Evolutionary conservation across 2,797 vertebrate species (phyloP).

Genomic region (Geotrypetes seraphini): DNA sequence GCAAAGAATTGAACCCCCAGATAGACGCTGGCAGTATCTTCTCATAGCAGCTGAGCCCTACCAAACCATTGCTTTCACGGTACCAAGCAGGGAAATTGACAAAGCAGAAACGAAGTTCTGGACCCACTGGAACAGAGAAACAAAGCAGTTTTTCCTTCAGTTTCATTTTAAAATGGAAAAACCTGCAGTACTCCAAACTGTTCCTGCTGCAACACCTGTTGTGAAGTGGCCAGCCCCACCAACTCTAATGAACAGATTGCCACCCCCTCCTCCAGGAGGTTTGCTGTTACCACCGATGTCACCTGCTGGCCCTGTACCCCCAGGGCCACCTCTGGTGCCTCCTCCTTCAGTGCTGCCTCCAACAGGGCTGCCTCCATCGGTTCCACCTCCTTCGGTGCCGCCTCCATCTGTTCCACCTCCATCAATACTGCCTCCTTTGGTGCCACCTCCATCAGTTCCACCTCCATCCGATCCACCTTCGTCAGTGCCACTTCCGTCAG

Average conservation of each 20-base stretch:
- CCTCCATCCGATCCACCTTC: slow-evolving; percentile 25
- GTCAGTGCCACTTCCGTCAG: slow-evolving; percentile 16
- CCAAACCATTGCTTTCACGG: slow-evolving; percentile 95
- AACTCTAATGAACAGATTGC: slow-evolving; percentile 73
- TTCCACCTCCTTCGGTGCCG: slow-evolving; percentile 46
- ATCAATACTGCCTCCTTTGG: slow-evolving; percentile 36
- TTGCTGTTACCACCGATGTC: slow-evolving; percentile 72
- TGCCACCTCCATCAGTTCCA: slow-evolving; percentile 13
- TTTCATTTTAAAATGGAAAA: slow-evolving; percentile 99
- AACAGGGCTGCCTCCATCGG: slow-evolving; percentile 44
- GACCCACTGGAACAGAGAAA: slow-evolving; percentile 97
- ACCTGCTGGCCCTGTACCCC: slow-evolving; percentile 44
- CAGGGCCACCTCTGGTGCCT: slow-evolving; percentile 45
- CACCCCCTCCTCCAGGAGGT: slow-evolving; percentile 71
- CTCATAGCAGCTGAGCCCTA: slow-evolving; percentile 91
- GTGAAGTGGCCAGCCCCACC: slow-evolving; percentile 75
- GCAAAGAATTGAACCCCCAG: slow-evolving; percentile 88
- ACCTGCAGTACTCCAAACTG: slow-evolving; percentile 57
- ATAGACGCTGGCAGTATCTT: slow-evolving; percentile 92
- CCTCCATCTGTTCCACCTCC: slow-evolving; percentile 13
- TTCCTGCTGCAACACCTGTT: slow-evolving; percentile 58
- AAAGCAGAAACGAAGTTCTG: slow-evolving; percentile 95
- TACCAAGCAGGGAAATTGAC: slow-evolving; percentile 94
- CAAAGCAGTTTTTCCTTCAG: slow-evolving; percentile 95
- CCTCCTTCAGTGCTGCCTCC: slow-evolving; percentile 26